Evolutionary conservation across 2,888 invertebrate genomes (phyloP).

Genomic region (Stenchaetothrips biformis): DNA sequence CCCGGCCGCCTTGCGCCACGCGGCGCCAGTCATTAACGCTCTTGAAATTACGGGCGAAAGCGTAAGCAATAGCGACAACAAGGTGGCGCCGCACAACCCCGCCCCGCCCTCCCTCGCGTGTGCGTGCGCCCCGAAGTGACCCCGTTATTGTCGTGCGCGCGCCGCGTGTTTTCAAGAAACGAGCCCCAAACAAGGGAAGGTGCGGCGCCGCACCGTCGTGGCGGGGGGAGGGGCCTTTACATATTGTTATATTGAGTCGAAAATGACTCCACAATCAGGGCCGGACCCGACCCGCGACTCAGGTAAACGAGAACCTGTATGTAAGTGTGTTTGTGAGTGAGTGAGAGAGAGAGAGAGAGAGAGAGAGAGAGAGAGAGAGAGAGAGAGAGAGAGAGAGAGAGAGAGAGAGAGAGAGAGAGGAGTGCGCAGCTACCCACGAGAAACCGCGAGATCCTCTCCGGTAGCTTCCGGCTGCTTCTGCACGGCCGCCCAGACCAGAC

Average conservation of each 20-base stretch:
- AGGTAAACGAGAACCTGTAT: not conserved
- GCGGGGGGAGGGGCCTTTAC: not conserved
- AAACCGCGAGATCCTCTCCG: too few relatives aligned
- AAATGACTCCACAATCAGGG: not conserved
- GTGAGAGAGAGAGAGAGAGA: too few relatives aligned
- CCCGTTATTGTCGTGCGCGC: not conserved
- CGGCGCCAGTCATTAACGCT: not conserved
- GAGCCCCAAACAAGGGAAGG: not conserved
- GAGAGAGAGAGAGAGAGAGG: too few relatives aligned
- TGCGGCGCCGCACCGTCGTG: not conserved
- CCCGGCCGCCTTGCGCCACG: not conserved
- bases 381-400: too few relatives aligned
- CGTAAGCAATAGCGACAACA: constrained; percentile 24
- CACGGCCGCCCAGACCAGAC: too few relatives aligned
- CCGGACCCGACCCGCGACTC: not conserved
- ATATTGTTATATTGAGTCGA: not conserved
- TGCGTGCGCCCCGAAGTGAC: not conserved
- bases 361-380: too few relatives aligned
- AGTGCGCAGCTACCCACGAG: too few relatives aligned
- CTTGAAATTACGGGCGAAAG: not conserved
- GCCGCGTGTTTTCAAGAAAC: constrained; percentile 2
- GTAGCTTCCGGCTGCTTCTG: too few relatives aligned
- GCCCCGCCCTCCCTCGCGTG: not conserved
- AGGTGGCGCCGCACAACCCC: not conserved
- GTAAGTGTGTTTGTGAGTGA: not conserved